Conservation (phyloP, 2,113 vertebrate species). For the Urocynchramus pylzowi region DNA sequence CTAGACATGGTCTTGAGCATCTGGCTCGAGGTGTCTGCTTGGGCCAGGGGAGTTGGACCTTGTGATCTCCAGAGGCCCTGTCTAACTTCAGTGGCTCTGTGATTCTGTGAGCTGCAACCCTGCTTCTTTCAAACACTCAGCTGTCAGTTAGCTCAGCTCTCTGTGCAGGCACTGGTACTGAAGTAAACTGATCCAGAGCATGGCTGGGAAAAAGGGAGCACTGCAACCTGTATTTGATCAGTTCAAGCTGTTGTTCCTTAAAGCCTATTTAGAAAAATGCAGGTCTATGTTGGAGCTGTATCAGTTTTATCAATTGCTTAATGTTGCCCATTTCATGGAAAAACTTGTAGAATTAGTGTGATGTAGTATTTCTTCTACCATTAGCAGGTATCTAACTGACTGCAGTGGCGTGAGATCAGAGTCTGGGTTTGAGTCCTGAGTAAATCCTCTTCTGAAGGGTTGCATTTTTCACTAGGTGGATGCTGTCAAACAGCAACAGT, state of each 20-base stretch:
- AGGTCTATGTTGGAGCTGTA: neutral
- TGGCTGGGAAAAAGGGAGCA: rapidly evolving
- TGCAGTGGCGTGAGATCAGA: neutral
- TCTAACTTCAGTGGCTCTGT: neutral
- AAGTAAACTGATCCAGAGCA: neutral
- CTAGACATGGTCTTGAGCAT: rapidly evolving
- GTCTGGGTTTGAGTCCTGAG: neutral
- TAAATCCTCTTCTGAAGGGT: neutral
- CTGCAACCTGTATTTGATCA: neutral
- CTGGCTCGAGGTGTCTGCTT: neutral
- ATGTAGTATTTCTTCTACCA: neutral
- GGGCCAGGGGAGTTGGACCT: neutral
- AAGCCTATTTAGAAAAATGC: neutral
- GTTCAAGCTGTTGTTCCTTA: neutral
- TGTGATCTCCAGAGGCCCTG: neutral
- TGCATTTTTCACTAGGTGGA: neutral
- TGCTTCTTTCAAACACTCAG: neutral
- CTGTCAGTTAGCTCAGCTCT: neutral
- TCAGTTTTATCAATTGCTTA: neutral
- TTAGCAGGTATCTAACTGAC: neutral
- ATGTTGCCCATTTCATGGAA: neutral
- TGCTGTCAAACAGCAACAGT: neutral
- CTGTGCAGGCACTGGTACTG: neutral
- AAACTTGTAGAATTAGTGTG: neutral
- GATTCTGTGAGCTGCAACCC: neutral